Evolutionary conservation across 2,888 invertebrate genomes (phyloP).

Genomic region (Archips xylosteana): DNA sequence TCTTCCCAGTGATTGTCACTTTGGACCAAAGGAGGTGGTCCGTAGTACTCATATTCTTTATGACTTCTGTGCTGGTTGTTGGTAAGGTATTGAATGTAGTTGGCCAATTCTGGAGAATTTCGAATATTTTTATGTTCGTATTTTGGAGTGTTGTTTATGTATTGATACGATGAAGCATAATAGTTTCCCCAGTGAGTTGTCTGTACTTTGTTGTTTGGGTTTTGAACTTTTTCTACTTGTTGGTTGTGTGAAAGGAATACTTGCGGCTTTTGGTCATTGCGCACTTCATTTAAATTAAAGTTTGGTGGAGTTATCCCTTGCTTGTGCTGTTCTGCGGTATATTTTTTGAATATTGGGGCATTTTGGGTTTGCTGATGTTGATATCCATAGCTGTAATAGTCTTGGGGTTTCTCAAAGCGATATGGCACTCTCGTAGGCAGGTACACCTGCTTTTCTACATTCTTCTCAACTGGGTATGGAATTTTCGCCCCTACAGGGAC

Average conservation of each 20-base stretch:
- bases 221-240: conserved; percentile 44
- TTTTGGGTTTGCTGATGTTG: conserved; percentile 47
- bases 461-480: conserved; percentile 74
- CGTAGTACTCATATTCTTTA: conserved; percentile 71
- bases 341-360: conserved; percentile 51
- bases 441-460: conserved; percentile 75
- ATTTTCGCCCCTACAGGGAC: conserved; percentile 82
- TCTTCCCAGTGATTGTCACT: conserved; percentile 58
- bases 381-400: conserved; percentile 49
- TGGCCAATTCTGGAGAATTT: conserved; percentile 48
- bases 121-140: conserved; percentile 47
- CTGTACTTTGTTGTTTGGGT: conserved; percentile 49
- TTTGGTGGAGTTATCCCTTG: conserved; percentile 44
- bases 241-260: conserved; percentile 47
- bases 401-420: conserved; percentile 51
- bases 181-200: conserved; percentile 71
- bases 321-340: conserved; percentile 49
- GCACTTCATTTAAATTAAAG: conserved; percentile 33
- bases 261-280: conserved; percentile 40
- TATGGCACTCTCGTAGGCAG: conserved; percentile 56
- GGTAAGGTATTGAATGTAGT: conserved; percentile 58
- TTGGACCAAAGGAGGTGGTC: conserved; percentile 79
- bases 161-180: conserved; percentile 73
- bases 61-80: conserved; percentile 47
- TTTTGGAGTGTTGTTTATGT: conserved; percentile 62